Conservation (phyloP, 2,888 invertebrate genomes). For the Caenorhabditis zanzibari region DNA sequence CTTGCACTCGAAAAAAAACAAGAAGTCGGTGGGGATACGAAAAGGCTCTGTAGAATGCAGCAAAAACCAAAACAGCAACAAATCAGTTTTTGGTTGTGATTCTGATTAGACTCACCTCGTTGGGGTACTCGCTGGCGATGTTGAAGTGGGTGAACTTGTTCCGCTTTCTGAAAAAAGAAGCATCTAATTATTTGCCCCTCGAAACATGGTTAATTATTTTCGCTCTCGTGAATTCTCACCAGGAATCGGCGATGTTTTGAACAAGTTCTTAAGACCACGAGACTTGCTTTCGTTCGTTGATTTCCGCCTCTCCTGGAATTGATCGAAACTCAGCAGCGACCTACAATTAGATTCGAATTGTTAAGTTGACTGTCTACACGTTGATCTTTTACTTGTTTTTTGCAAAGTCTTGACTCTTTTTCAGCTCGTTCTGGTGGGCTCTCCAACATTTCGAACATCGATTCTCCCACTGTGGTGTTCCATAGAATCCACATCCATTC, state of each 20-base stretch:
- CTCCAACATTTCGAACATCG: slow-evolving; percentile 98
- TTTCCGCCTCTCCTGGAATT: slow-evolving; percentile 92
- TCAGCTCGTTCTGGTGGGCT: slow-evolving; percentile 85
- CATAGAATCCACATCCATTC: slow-evolving; percentile 95
- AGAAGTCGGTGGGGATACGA: slow-evolving; percentile 24
- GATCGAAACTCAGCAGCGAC: slow-evolving; percentile 87
- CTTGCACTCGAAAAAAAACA: slow-evolving; percentile 52
- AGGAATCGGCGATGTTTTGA: slow-evolving; percentile 74
- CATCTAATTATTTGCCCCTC: neutral
- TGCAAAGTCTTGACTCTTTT: slow-evolving; percentile 83
- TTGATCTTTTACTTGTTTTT: slow-evolving; percentile 60
- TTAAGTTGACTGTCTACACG: neutral
- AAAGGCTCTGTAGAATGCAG: neutral
- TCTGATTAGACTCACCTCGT: slow-evolving; percentile 34
- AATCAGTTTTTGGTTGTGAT: neutral
- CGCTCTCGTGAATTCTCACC: slow-evolving; percentile 34
- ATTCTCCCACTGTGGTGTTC: slow-evolving; percentile 97
- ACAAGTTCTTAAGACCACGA: slow-evolving; percentile 72
- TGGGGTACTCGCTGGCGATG: slow-evolving; percentile 51
- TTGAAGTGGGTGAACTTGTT: slow-evolving; percentile 50
- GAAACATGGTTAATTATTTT: slow-evolving; percentile 6
- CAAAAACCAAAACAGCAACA: slow-evolving; percentile 39
- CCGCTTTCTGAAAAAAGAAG: slow-evolving; percentile 39
- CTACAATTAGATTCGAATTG: slow-evolving; percentile 56
- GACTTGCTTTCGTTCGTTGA: slow-evolving; percentile 84